These are phyloP conservation scores for Euborellia annulipes DNA, from an alignment of 1,140 invertebrate genomes.

Conservation along the genomic window DNA sequence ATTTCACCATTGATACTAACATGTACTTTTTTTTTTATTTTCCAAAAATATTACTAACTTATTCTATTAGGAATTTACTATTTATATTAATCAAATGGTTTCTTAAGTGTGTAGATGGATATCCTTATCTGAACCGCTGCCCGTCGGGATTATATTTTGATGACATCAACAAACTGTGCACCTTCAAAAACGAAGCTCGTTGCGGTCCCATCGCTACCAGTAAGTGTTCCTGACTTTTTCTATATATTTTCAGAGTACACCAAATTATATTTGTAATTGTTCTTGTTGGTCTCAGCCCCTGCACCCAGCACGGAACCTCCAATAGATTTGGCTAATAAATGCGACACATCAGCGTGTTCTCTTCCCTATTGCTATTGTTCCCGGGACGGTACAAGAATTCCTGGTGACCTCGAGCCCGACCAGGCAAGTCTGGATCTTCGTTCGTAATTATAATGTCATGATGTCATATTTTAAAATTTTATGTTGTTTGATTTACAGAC, in stretches of 20 bases:
- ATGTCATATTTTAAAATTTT: too few relatives aligned
- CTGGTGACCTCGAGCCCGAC: constrained; percentile 60
- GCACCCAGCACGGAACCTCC: constrained; percentile 65
- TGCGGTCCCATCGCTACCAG: constrained; percentile 75
- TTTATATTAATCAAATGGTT: too few relatives aligned
- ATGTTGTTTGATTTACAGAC: constrained; percentile 42
- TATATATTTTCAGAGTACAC: neutral
- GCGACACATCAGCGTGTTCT: constrained; percentile 54
- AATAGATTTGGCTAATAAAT: constrained; percentile 57
- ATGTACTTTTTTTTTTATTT: too few relatives aligned
- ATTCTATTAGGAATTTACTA: too few relatives aligned
- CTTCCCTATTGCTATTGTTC: constrained; percentile 90
- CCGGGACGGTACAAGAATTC: constrained; percentile 74
- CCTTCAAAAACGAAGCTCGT: constrained; percentile 77
- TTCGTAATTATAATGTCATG: too few relatives aligned
- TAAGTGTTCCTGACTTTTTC: constrained; percentile 33
- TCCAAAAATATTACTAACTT: too few relatives aligned
- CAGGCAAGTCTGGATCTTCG: constrained; percentile 60
- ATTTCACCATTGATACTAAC: too few relatives aligned
- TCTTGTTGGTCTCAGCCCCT: constrained; percentile 41
- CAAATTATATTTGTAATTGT: constrained; percentile 5
- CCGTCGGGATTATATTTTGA: constrained; percentile 81
- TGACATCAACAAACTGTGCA: constrained; percentile 78
- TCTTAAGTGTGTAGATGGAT: constrained; percentile 80
- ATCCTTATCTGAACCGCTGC: constrained; percentile 71